Conservation (phyloP, 2,113 vertebrate species). For the Tetraodon nigroviridis region DNA sequence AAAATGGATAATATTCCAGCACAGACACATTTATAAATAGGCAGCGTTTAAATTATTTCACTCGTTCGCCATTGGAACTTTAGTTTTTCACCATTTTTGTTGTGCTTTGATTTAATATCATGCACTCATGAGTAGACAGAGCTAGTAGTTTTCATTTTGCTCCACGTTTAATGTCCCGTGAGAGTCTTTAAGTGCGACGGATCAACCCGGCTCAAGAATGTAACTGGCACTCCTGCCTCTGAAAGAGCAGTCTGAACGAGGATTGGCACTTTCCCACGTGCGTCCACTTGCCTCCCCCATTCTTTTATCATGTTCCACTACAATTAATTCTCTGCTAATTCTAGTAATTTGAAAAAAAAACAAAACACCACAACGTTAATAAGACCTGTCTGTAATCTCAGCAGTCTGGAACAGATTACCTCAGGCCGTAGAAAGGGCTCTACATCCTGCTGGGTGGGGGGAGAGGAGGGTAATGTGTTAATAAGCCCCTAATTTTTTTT, state of each 20-base stretch:
- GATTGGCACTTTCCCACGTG: slow-evolving; percentile 46
- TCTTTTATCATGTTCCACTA: slow-evolving; percentile 50
- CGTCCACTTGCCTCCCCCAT: slow-evolving; percentile 32
- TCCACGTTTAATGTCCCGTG: slow-evolving; percentile 27
- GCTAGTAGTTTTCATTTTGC: slow-evolving; percentile 12
- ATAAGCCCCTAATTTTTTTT: slow-evolving; percentile 55
- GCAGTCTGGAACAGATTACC: slow-evolving; percentile 59
- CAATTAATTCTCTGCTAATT: slow-evolving; percentile 64
- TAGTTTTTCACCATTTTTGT: too few species aligned
- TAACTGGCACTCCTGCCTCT: slow-evolving; percentile 38
- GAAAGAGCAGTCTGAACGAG: slow-evolving; percentile 48
- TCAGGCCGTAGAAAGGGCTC: slow-evolving; percentile 50
- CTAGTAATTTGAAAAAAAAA: slow-evolving; percentile 60
- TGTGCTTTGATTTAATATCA: too few species aligned
- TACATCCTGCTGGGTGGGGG: slow-evolving; percentile 9
- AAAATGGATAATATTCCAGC: too few species aligned
- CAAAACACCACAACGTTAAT: slow-evolving; percentile 67
- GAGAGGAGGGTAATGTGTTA: slow-evolving; percentile 21
- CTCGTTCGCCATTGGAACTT: too few species aligned
- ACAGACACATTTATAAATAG: too few species aligned
- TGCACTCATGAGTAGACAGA: neutral
- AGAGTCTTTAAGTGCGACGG: slow-evolving; percentile 47
- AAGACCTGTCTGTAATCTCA: slow-evolving; percentile 58
- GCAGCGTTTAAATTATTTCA: too few species aligned
- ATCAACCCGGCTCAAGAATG: slow-evolving; percentile 49